A percentile compares a stretch with the other conserved stretches of the same genome.
Conservation (phyloP, 2,113 vertebrate species). For the Pomatorhinus ruficollis region DNA sequence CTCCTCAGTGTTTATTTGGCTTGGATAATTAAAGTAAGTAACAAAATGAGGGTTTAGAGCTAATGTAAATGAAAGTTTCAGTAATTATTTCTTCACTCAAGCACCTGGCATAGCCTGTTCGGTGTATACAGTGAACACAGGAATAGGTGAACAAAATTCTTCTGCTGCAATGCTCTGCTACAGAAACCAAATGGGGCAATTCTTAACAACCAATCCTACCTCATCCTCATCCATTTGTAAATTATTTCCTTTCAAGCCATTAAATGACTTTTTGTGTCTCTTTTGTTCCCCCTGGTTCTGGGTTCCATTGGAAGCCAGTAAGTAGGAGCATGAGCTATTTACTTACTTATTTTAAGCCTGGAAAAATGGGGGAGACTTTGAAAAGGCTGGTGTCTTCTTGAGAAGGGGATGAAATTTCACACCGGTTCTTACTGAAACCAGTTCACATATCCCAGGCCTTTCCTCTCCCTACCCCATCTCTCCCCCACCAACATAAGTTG, state of each 20-base stretch:
- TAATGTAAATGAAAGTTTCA: background rate
- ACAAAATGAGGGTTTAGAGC: background rate
- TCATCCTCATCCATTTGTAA: background rate
- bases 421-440: background rate
- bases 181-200: background rate
- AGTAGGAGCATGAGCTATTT: background rate
- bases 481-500: background rate
- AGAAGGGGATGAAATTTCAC: conserved; percentile 34
- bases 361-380: background rate
- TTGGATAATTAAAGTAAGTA: background rate
- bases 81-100: background rate
- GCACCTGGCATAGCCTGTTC: background rate
- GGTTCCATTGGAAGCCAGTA: background rate
- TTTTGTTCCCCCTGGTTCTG: background rate
- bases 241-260: background rate
- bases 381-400: background rate
- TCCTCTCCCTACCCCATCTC: background rate
- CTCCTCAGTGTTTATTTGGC: background rate
- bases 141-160: background rate
- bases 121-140: accelerated
- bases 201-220: background rate
- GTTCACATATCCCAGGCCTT: background rate
- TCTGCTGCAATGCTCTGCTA: background rate
- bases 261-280: background rate
- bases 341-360: background rate